phyloP scores from a whole-genome alignment of 2,888 invertebrate species.

The Zaprionus bogoriensis region DNA sequence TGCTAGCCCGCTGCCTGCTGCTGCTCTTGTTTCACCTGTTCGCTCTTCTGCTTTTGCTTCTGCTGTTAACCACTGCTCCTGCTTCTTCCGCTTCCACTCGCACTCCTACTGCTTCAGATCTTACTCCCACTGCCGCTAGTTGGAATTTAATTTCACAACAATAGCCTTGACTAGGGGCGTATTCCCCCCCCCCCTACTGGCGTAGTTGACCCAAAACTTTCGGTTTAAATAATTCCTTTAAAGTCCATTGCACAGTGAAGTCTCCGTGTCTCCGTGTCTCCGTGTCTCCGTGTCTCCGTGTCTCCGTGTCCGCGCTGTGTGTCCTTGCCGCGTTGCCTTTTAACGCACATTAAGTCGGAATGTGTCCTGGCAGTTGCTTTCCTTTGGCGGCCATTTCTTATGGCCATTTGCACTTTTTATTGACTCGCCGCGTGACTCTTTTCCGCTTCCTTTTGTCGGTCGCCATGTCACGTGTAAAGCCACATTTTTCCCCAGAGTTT shows the following conservation, averaged over 20 bases:
- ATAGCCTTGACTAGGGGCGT: constrained; percentile 36
- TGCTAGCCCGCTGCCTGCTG: no score
- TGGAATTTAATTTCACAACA: constrained; percentile 76
- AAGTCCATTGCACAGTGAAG: no score
- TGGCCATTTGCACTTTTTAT: constrained; percentile 75
- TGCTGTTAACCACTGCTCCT: not conserved
- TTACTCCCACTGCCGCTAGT: constrained; percentile 37
- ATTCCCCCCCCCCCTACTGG: not conserved
- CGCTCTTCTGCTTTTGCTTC: not conserved
- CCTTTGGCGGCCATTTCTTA: constrained; percentile 68
- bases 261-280: constrained; percentile 17
- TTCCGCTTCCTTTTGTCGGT: constrained; percentile 19
- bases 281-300: not conserved
- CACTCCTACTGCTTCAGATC: constrained; percentile 2
- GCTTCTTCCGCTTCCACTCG: not conserved
- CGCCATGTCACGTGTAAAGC: constrained; percentile 40
- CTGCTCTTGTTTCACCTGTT: not conserved
- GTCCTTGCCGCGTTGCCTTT: constrained; percentile 46
- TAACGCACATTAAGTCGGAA: constrained; percentile 75
- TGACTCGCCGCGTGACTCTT: constrained; percentile 61
- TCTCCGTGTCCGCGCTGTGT: constrained; percentile 7
- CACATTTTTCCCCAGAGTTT: constrained; percentile 1
- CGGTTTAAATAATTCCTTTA: constrained; percentile 75
- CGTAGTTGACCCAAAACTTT: constrained; percentile 66
- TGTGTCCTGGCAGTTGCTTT: constrained; percentile 62